Base-by-base conservation (phyloP, 2,888 invertebrate species). In the Apamea anceps region DNA sequence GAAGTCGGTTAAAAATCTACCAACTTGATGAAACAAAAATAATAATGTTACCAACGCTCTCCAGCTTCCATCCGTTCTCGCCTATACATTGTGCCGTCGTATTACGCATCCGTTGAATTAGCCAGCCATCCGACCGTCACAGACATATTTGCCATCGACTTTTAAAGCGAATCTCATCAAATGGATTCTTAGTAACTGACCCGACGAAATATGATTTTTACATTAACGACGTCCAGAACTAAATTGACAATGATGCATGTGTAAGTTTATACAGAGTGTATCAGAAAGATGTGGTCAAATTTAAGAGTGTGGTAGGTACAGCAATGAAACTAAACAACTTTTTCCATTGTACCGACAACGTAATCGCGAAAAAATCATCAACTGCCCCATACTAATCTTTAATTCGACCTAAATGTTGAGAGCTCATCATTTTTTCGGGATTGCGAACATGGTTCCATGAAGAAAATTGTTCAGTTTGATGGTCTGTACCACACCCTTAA, bases 61-160 rank as follows among this genome's bases (percentile, higher is more conserved):
- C 32, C 32, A 65, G 32, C 37, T 67, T 54, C 18, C 2, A 67
- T 1, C 51, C 87, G 84, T 82, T 6, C 2, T 62, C 62, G 82
- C 72, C 25, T 76, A 0, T 81, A 57, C 4, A 28, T 72, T 82
- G 77, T 63, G 60, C 73, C 77, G 8, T 15, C 28, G 32, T 65
- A 77, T 82, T 79, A 82, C 73, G 87, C 85, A 86, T 86, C 72
- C 75, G 66, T 81, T 81, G 82, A 89, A 81, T 89, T 84, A 88
- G 81, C 68, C 66, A 65, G 65, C 68, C 80, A 80, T 81, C 80
- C 71, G 75, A 51, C 67, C 71, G 45, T 63, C 77, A 76, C 75
- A 45, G 82, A 70, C 75, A 77, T 81, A 72, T 76, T 83, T 86
- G 85, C 87, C 84, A 85, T 81, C 72, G 72, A 72, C 81, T 71